A percentile compares a stretch with the other conserved stretches of the same genome.
Evolutionary conservation across 2,888 invertebrate genomes (phyloP).

Genomic region (Melitaea athalia): DNA sequence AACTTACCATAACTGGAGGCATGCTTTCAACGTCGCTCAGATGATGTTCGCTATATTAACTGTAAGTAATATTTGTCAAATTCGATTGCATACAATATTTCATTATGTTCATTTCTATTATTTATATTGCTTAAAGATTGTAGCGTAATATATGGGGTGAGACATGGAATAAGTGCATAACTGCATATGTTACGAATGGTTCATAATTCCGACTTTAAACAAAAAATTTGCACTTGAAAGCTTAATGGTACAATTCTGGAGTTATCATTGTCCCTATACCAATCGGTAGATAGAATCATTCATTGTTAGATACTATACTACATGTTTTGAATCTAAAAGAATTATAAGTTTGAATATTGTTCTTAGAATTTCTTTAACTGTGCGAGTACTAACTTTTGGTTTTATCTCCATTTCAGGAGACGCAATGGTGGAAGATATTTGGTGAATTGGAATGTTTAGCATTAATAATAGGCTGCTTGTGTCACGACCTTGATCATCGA

Average conservation of each 20-base stretch:
- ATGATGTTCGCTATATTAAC: conserved; percentile 98
- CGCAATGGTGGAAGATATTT: conserved; percentile 96
- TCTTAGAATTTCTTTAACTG: background rate
- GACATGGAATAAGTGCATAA: too few species aligned
- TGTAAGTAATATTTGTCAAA: conserved; percentile 75
- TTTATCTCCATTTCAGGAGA: conserved; percentile 83
- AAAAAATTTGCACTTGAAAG: too few species aligned
- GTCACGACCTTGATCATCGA: conserved; percentile 97
- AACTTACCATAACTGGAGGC: conserved; percentile 98
- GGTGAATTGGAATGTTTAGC: conserved; percentile 96
- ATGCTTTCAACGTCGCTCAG: conserved; percentile 98
- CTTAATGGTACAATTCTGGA: too few species aligned
- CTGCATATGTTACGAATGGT: too few species aligned
- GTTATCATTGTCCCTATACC: too few species aligned
- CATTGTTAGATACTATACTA: too few species aligned
- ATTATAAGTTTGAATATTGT: background rate
- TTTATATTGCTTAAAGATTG: too few species aligned
- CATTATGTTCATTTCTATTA: too few species aligned
- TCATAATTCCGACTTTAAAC: too few species aligned
- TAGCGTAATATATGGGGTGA: too few species aligned
- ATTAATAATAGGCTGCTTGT: conserved; percentile 95
- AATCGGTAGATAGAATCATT: too few species aligned
- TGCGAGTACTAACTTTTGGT: background rate
- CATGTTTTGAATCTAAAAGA: too few species aligned
- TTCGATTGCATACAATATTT: background rate